Evolutionary conservation across 2,888 invertebrate species (phyloP), one percentile per base, ranked within the genome.

Genomic region (Halictus quadricinctus): DNA sequence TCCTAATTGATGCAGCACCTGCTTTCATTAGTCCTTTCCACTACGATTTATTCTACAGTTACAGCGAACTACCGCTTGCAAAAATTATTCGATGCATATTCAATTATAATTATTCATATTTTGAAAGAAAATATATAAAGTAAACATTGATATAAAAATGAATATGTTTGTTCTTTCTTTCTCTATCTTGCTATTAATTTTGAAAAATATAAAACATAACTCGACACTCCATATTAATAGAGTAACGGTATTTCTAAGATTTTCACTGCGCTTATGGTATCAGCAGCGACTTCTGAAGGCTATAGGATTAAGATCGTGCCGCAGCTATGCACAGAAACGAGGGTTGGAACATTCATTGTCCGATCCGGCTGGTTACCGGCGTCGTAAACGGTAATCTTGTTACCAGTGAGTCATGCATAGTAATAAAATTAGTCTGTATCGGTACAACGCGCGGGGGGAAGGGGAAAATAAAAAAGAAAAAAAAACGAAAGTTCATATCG

Each of bases 341-440:
- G 41, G 29, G 15, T 64, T 64, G 15, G 29, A 64, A 15, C 29
- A 3, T 18, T 3, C 29, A 8, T 8, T 36, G 29, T 64, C 36
- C 64, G 64, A 36, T 64, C 3, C 36, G 64, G 15, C 36, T 69
- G 41, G 69, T 69, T 64, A 69, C 8, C 21, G 10, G n/a, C 6
- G 21, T 43, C 70, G 43, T n/a, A 8, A 6, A 15, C 36, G 43
- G 18, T 41, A 58, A 58, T 58, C 50, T 58, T 29, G 21, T n/a
- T 48, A 79, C 58, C 43, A 73, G 58, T 15, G 13, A 21, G 46
- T 58, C 80, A 50, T 2, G 8, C 15, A n/a, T n/a, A 58, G 64
- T 54, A 66, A 81, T 76, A 64, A 54, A 72, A 76, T 72, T 72
- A 72, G 36, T 41, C 29, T 21, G 0, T 41, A 70, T 6, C 8